Conservation (phyloP, 2,888 invertebrate genomes). For the Stenurella melanura region DNA sequence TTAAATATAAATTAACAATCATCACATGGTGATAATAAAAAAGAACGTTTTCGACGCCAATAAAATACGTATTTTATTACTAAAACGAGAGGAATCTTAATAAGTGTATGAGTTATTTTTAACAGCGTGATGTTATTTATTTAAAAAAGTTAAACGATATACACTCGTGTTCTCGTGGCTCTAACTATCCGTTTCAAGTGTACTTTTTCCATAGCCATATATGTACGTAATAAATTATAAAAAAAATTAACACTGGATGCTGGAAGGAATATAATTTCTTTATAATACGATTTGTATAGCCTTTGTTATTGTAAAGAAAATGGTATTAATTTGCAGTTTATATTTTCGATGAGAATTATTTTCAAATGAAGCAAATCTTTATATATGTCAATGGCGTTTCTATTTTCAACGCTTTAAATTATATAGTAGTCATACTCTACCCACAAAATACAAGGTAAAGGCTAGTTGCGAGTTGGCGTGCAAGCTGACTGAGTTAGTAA, state of each 20-base stretch:
- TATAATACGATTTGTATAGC: not conserved
- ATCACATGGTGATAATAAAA: conserved; percentile 54
- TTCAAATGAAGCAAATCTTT: too few relatives aligned
- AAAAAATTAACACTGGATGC: not conserved
- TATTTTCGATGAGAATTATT: not conserved
- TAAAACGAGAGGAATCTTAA: conserved; percentile 56
- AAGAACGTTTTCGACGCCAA: conserved; percentile 52
- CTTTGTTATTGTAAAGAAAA: too few relatives aligned
- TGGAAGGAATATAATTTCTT: not conserved
- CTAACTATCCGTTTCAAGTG: not conserved
- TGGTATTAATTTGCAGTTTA: not conserved
- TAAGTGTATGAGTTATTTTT: conserved; percentile 54
- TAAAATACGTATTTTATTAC: conserved; percentile 54
- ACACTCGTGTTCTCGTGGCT: conserved; percentile 10
- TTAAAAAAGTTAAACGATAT: conserved; percentile 22
- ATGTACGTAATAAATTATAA: conserved; percentile 7
- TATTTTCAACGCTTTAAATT: too few relatives aligned
- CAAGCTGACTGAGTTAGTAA: too few relatives aligned
- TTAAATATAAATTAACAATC: conserved; percentile 57
- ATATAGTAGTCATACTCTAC: too few relatives aligned
- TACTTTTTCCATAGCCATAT: not conserved
- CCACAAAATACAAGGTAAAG: too few relatives aligned
- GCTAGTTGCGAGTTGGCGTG: too few relatives aligned
- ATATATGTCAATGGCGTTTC: too few relatives aligned
- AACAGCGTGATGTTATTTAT: conserved; percentile 54